These are phyloP conservation scores for Rhodophaea formosa DNA, from an alignment of 2,888 invertebrate species.

Conservation along the genomic window DNA sequence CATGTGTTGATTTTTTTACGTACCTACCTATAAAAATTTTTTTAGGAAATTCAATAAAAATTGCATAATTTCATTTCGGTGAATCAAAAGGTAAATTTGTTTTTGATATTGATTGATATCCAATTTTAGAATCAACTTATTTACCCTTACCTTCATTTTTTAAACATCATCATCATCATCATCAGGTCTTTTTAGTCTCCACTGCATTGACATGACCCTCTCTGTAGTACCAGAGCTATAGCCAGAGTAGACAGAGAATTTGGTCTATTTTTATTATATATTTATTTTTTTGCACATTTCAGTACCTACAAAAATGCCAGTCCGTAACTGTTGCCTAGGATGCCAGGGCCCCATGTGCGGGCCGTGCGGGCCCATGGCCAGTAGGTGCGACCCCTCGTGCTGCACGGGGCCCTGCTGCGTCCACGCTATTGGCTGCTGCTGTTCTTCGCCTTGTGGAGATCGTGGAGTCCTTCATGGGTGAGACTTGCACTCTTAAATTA, in stretches of 20 bases:
- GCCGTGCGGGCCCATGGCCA: conserved; percentile 50
- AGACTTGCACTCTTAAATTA: no score
- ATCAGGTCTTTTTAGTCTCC: no score
- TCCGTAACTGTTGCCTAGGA: conserved; percentile 66
- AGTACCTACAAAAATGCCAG: conserved; percentile 57
- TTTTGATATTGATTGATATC: neutral
- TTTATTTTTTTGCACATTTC: neutral
- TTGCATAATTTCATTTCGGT: neutral
- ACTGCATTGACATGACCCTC: no score
- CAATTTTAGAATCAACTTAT: no score
- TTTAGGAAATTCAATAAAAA: conserved; percentile 6
- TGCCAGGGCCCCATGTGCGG: conserved; percentile 61
- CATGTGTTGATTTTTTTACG: neutral
- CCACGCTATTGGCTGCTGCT: conserved; percentile 47
- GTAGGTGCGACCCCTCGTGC: conserved; percentile 40
- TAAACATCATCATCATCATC: no score
- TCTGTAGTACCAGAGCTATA: no score
- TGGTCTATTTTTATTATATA: no score
- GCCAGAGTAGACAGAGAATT: no score
- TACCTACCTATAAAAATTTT: no score
- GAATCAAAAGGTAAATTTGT: neutral
- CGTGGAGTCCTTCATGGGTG: conserved; percentile 58
- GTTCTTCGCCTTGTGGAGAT: conserved; percentile 50
- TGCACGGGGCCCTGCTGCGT: conserved; percentile 57
- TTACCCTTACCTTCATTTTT: no score